Evolutionary conservation across 2,888 invertebrate species (phyloP), one percentile per base, ranked within the genome.

Genomic region (Junonia oenone): DNA sequence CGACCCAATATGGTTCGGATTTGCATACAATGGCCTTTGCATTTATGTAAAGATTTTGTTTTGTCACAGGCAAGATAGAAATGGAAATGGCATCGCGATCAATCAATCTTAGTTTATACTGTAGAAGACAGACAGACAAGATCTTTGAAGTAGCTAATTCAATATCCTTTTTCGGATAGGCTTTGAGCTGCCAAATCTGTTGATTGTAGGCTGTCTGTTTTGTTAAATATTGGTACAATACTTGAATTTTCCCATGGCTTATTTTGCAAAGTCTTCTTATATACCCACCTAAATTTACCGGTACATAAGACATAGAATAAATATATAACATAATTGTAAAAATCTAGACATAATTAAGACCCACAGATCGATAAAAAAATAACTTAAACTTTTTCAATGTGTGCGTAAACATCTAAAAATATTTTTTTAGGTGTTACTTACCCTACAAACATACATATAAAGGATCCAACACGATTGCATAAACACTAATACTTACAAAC

Each of bases 11-110:
- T 6, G 43, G 43, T 26, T 4, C 8, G 26, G 17, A 43, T 43
- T 43, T 26, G 6, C 43, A 43, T 43, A 43, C 43, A 43, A 43
- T 43, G 13, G 43, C n/a, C 13, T 43, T 43, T 43, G 43, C 43
- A 22, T 43, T 43, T 43, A 26, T 26, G 43, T n/a, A 43, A 17
- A 38, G 19, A 22, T 17, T 17, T 22, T 22, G 43, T 43, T 26
- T 2, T 26, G 43, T 13, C 26, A 22, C 22, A 43, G 43, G 26
- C 8, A 13, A 43, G 13, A 43, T 13, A 6, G 26, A 26, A 43
- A 43, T 22, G n/a, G 43, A 43, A 43, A 22, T 22, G 26, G 43
- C 43, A 43, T 40, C n/a, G n/a, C 14, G 0, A 35, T 35, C 11
- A 40, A 40, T 40, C 38, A 40, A 19, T 19, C 38, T 6, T 2